A percentile compares a stretch with the other conserved stretches of the same genome.
Conservation (phyloP, 2,888 invertebrate genomes). For the Drosophila anomelani region DNA sequence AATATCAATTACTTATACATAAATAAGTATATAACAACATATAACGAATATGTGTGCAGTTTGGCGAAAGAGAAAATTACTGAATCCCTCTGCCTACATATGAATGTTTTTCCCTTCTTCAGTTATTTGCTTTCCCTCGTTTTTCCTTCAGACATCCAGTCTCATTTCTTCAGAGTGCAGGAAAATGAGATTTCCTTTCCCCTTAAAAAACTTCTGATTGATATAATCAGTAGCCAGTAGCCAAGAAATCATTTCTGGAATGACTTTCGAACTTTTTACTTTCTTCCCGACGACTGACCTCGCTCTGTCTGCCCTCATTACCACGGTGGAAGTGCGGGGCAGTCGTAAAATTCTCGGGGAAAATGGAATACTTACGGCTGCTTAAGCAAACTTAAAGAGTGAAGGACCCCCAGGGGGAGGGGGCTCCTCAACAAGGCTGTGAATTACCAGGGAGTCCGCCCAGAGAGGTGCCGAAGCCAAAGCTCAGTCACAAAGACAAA, state of each 20-base stretch:
- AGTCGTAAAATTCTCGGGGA: neutral
- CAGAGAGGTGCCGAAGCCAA: conserved; percentile 2
- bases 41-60: neutral
- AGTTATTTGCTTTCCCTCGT: neutral
- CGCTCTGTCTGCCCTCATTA: conserved; percentile 6
- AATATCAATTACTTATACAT: conserved; percentile 15
- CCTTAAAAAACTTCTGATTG: neutral
- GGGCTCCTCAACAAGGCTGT: conserved; percentile 15
- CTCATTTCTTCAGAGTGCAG: neutral
- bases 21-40: neutral
- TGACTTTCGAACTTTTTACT: neutral
- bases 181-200: neutral
- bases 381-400: conserved; percentile 32
- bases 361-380: conserved; percentile 30
- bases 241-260: neutral
- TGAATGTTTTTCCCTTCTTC: too few relatives aligned
- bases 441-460: neutral
- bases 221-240: conserved; percentile 6
- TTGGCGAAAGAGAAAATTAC: too few relatives aligned
- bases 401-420: conserved; percentile 16
- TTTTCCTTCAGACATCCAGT: neutral
- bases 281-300: neutral
- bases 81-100: too few relatives aligned
- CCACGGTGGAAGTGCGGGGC: neutral
- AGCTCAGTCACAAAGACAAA: conserved; percentile 19